Base-by-base conservation (phyloP, 2,797 vertebrate species). In the Geotria australis region DNA sequence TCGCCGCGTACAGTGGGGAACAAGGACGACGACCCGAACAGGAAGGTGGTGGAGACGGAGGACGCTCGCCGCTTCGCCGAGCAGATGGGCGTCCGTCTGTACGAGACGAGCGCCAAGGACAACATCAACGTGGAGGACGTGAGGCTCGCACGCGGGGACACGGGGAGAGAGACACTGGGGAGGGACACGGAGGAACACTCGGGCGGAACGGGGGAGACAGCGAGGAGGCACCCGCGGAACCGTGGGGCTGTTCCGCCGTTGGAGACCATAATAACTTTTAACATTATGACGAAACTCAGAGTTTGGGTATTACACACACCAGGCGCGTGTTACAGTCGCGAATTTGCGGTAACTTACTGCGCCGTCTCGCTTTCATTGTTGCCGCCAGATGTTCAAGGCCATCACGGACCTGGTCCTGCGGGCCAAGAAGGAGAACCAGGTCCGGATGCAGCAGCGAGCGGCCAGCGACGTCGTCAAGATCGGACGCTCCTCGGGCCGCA, bases 41-140 rank as follows among this genome's bases (percentile, higher is more conserved):
- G 85, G 59, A 98, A 98, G 70, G 86, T 98, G 65, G 91, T 98
- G 58, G 89, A 96, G 76, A 95, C 84, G 2, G 84, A 84, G 62
- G 89, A 98, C 7, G 86, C 91, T 8, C 82, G 91, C 73, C 95
- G 94, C 69, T 98, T 96, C 62, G 89, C 91, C 1, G 91, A 81
- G 65, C 89, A 98, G 78, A 96, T 98, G 91, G 84, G 81, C 63
- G 94, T 98, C 73, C 84, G 79, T 61, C 71, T 98, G 70, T 98
- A 94, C 62, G 91, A 98, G 74, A 98, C 91, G 57, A 98, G 89
- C 45, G 91, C 91, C 63, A 98, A 98, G 75, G 89, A 98, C 73
- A 98, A 98, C 60, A 67, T 91, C 69, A 91, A 95, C 1, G 89
- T 98, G 60, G 89, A 98, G 70, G 89, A 98, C 85, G 88, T 94